Conservation (phyloP, 2,888 invertebrate species). For the Oligia strigilis region DNA sequence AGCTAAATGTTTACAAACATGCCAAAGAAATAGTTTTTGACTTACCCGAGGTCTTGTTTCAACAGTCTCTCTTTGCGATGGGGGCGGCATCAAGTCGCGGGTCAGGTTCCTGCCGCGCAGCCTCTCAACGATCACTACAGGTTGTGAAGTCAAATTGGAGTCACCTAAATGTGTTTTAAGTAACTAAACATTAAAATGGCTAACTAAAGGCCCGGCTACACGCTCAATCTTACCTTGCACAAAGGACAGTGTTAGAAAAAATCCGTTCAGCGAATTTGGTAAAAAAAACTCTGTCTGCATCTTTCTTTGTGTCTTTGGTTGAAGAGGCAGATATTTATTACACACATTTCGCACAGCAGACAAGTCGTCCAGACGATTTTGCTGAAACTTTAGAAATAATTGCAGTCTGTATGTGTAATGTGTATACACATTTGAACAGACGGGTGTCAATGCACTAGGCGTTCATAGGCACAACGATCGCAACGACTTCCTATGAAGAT, state of each 20-base stretch:
- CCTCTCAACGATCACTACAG: constrained; percentile 70
- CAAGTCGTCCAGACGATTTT: no score
- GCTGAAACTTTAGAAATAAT: no score
- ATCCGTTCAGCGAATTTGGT: neutral
- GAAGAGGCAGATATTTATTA: neutral
- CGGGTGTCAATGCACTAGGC: no score
- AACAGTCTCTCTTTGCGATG: neutral
- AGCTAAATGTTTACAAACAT: neutral
- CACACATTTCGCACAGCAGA: no score
- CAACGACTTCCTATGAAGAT: no score
- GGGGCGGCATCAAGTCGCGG: neutral
- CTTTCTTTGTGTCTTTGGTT: no score
- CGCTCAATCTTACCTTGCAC: neutral
- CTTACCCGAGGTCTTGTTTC: constrained; percentile 4
- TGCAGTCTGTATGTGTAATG: neutral
- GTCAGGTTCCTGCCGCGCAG: no score
- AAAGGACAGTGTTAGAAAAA: neutral
- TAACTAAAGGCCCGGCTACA: constrained; percentile 12
- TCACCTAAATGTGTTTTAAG: constrained; percentile 63
- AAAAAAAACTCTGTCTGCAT: no score
- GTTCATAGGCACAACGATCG: neutral
- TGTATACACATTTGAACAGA: no score
- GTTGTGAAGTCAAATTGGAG: constrained; percentile 56
- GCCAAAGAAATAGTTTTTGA: neutral
- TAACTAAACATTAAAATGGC: constrained; percentile 28